Conservation (phyloP, 1,140 invertebrate species). For the Agrilus planipennis region DNA sequence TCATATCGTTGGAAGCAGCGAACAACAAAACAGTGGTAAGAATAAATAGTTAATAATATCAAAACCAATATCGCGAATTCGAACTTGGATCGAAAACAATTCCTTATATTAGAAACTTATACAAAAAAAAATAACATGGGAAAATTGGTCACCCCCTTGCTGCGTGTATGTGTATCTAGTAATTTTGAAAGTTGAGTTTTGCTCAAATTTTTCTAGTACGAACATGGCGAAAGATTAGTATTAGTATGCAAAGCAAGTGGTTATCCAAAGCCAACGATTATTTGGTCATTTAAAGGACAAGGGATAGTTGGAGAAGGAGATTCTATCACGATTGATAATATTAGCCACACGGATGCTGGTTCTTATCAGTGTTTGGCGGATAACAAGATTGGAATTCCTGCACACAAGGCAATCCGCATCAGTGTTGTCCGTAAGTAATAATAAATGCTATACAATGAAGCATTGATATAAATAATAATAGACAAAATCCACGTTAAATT, state of each 20-base stretch:
- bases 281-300: constrained; percentile 14
- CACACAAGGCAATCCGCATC: constrained; percentile 19
- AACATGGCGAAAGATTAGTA: constrained; percentile 15
- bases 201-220: constrained; percentile 14
- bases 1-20: neutral
- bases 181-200: neutral
- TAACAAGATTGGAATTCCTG: constrained; percentile 20
- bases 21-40: neutral
- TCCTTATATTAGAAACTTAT: neutral
- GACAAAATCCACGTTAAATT: no score
- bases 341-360: constrained; percentile 17
- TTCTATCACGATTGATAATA: constrained; percentile 16
- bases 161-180: neutral
- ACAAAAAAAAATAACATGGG: no score
- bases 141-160: neutral
- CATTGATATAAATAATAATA: neutral
- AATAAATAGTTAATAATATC: neutral
- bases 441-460: neutral
- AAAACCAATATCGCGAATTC: neutral
- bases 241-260: constrained; percentile 22
- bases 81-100: neutral
- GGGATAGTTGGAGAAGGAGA: constrained; percentile 19
- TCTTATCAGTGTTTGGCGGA: constrained; percentile 25
- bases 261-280: constrained; percentile 19
- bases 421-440: constrained; percentile 20